These are phyloP conservation scores for Rana temporaria DNA, from an alignment of 2,113 vertebrate species.

Conservation along the genomic window DNA sequence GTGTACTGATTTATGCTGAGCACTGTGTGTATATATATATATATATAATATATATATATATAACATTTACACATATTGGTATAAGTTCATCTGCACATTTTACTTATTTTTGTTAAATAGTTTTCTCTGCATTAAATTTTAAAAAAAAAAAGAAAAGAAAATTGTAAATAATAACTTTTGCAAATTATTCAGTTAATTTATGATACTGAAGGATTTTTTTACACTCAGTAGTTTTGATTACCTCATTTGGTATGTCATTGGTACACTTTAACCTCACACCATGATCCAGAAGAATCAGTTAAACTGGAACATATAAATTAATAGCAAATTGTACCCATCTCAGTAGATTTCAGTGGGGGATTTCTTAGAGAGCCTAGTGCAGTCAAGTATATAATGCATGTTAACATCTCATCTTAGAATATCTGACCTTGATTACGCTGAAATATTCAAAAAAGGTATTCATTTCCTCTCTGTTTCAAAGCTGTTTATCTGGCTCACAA, in stretches of 20 bases:
- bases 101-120: no score
- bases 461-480: conserved; percentile 70
- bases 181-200: conserved; percentile 34
- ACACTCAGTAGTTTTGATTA: conserved; percentile 30
- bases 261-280: conserved; percentile 49
- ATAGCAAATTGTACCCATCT: conserved; percentile 43
- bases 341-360: conserved; percentile 14
- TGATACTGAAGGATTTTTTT: conserved; percentile 37
- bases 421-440: conserved; percentile 67
- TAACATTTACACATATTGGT: no score
- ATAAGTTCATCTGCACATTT: no score
- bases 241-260: conserved; percentile 51
- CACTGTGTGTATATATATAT: no score
- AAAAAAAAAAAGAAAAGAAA: no score
- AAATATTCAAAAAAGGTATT: conserved; percentile 64
- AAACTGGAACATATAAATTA: conserved; percentile 60
- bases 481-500: conserved; percentile 73
- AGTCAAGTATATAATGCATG: conserved; percentile 64
- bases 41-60: no score
- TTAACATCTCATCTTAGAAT: conserved; percentile 68
- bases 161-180: no score
- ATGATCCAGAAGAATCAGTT: conserved; percentile 27
- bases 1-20: no score
- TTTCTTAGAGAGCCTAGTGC: conserved; percentile 57
- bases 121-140: no score